Base-by-base conservation (phyloP, 2,113 vertebrate genomes). In the Hemichromis elongatus region DNA sequence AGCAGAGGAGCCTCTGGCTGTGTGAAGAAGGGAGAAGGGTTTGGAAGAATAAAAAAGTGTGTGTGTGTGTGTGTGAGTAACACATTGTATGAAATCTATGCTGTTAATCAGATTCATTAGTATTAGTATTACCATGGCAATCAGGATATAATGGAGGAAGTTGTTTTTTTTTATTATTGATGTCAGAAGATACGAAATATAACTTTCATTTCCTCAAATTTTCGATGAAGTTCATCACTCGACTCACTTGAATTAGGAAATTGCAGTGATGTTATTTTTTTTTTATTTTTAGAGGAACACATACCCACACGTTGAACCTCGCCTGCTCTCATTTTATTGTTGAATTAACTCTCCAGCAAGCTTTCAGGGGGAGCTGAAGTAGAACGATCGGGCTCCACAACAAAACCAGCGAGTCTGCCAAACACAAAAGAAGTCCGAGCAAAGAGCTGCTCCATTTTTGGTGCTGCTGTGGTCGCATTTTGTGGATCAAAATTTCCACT, bases 171-270 rank as follows among this genome's bases (percentile, higher is more conserved):
- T 12, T 42, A n/a, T 45, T 73, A 9, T 59, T 82, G 14, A 78
- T 45, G 77, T 85, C 79, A 70, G 24, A 30, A 52, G 35, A 77
- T 24, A 33, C 18, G 2, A n/a, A 35, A 52, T 19, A 8, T 14
- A 53, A 63, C 66, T 86, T 86, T 81, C 84, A 81, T 30, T 86
- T 86, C 84, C 68, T 37, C 14, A 81, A 77, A 75, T 28, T 30
- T 11, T 3, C 28, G 35, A 81, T 28, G 9, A 63, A 57, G 42
- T 73, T 77, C 35, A 77, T 77, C 3, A 77, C 30, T 47, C 40
- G 78, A 54, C 28, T 73, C 57, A 37, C 26, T 70, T 35, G 16
- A n/a, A 45, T 80, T n/a, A 77, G n/a, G 40, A 83, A 59, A 75
- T n/a, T 57, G 18, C 30, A 37, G 4, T 57, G 24, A 30, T 5